Evolutionary conservation across 2,888 invertebrate species (phyloP), one percentile per base, ranked within the genome.

Genomic region (Dendrolimus pini): DNA sequence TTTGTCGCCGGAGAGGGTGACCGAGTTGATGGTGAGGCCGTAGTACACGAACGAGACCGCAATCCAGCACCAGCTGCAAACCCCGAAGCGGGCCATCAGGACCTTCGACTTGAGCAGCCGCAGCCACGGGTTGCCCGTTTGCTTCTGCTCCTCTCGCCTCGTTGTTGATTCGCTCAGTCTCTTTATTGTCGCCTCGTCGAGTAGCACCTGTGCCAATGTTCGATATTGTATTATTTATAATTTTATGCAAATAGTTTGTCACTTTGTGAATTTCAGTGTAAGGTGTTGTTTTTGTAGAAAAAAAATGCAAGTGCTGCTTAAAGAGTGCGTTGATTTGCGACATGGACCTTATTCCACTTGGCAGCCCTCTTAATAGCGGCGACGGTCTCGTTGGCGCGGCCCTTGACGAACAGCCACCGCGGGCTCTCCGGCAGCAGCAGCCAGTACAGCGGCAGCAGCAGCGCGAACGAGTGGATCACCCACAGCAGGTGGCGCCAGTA

Each of bases 21-120:
- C 95, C 0, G 95, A 93, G 84, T 95, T 95, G 66, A 96, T 88
- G 18, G 95, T 95, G 53, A 96, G 85, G 0, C 96, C 96, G 76
- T 95, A 96, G 83, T 95, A 96, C 8, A 96, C 93, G 71, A 96
- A 93, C 0, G 94, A 92, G 65, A 94, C 94, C 1, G 95, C 93
- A 9, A 94, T 90, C 96, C 96, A 96, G 79, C 95, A 95, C 78
- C 84, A 85, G 59, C 76, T 68, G 70, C 83, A 83, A 18, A 77
- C 66, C 9, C 67, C 71, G 64, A 88, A 76, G 54, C 88, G 78
- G 12, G 63, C 41, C 73, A 82, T 52, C 61, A 89, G 75, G 60
- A 75, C 75, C 18, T 81, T 78, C 2, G 87, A 85, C 55, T 64
- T 68, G 60, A 82, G 12, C 59, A 86, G 62, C n/a, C 62, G 58